phyloP scores from a whole-genome alignment of 2,888 invertebrate genomes.

The Cheilosia soror region DNA sequence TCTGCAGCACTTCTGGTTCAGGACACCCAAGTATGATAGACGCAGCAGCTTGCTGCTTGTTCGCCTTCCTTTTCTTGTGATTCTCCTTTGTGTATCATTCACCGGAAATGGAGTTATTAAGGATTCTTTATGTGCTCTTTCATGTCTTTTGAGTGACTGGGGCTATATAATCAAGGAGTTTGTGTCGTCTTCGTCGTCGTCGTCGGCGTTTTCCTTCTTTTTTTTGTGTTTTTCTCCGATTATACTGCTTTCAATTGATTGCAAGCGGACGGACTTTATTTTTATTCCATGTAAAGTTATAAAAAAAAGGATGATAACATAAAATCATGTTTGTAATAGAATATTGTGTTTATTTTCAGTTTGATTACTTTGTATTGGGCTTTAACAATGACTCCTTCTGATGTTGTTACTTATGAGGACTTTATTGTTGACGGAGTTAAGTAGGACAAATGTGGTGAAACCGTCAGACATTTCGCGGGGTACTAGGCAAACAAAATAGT shows the following conservation, averaged over 20 bases:
- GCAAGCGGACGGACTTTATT: background rate
- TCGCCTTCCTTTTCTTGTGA: slow-evolving; percentile 1
- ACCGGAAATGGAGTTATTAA: slow-evolving; percentile 68
- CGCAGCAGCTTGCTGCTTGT: background rate
- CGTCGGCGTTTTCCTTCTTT: background rate
- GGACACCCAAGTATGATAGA: background rate
- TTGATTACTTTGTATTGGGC: background rate
- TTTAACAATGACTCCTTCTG: too few species aligned
- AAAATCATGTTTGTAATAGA: background rate
- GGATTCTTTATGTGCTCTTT: slow-evolving; percentile 46
- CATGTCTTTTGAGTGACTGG: slow-evolving; percentile 22
- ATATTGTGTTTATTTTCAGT: background rate
- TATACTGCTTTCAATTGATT: slow-evolving; percentile 29
- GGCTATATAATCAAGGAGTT: slow-evolving; percentile 26
- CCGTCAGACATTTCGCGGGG: too few species aligned
- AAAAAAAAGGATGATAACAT: background rate
- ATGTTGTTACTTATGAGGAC: too few species aligned
- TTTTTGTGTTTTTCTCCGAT: background rate
- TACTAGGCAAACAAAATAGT: too few species aligned
- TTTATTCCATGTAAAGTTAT: slow-evolving; percentile 5
- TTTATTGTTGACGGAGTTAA: too few species aligned
- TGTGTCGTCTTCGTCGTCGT: slow-evolving; percentile 26
- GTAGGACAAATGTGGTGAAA: too few species aligned
- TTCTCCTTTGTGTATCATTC: slow-evolving; percentile 56
- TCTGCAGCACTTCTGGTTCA: background rate